These are phyloP conservation scores for Noctuana brunneofusca DNA, from an alignment of 2,888 invertebrate genomes.

Conservation along the genomic window DNA sequence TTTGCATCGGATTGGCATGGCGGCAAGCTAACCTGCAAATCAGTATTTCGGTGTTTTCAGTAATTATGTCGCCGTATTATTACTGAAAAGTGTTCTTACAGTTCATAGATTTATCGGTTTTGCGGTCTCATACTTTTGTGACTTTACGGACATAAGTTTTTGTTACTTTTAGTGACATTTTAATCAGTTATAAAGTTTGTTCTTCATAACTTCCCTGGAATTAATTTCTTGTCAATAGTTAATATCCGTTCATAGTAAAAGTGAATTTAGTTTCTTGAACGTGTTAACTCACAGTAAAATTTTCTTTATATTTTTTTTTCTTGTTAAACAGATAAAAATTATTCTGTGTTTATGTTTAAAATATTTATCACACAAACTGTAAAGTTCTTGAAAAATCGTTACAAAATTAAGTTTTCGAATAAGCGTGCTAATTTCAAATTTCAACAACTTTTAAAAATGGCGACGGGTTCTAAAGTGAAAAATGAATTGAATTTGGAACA, in stretches of 20 bases:
- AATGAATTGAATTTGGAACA: conserved; percentile 51
- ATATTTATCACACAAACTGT: neutral
- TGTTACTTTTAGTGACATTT: neutral
- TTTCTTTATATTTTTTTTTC: no score
- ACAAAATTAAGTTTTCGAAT: conserved; percentile 6
- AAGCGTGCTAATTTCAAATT: neutral
- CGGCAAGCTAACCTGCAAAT: conserved; percentile 1
- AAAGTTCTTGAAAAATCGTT: neutral
- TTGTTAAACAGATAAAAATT: no score
- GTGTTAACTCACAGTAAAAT: no score
- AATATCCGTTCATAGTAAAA: no score
- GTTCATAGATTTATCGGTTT: neutral
- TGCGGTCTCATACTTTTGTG: neutral
- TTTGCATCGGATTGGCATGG: neutral
- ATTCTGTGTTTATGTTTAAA: conserved; percentile 20
- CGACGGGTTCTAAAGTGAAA: conserved; percentile 52
- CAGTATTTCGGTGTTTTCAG: neutral
- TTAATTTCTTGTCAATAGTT: no score
- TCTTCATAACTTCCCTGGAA: neutral
- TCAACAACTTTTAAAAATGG: conserved; percentile 49
- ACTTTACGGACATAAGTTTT: neutral
- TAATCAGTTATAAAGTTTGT: neutral
- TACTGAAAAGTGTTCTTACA: neutral
- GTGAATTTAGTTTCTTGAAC: no score
- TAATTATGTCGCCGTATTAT: neutral